These are phyloP conservation scores for Bilobella aurantiaca DNA, from an alignment of 1,140 invertebrate species.

Conservation along the genomic window DNA sequence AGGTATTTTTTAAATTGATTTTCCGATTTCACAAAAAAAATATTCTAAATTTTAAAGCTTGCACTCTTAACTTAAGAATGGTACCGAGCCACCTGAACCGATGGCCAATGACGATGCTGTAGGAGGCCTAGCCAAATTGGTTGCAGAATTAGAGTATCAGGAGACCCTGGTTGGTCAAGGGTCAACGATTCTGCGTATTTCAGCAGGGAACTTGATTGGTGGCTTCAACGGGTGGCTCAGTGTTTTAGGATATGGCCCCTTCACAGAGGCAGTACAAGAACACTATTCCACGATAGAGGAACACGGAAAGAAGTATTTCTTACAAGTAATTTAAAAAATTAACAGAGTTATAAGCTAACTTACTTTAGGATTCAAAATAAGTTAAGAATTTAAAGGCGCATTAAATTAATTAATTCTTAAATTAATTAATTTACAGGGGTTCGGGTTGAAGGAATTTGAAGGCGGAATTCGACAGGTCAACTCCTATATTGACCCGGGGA, in stretches of 20 bases:
- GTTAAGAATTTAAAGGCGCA: no score
- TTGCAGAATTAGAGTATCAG: neutral
- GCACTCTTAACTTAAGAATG: neutral
- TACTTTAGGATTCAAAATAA: no score
- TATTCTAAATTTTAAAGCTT: neutral
- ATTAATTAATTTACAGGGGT: constrained; percentile 1
- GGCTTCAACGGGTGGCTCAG: constrained; percentile 15
- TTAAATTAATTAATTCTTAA: no score
- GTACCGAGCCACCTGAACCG: neutral
- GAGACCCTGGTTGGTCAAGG: neutral
- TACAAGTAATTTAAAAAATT: no score
- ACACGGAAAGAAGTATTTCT: neutral
- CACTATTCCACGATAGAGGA: neutral
- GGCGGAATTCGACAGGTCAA: neutral
- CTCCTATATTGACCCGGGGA: neutral
- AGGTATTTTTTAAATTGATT: neutral
- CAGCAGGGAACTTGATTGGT: constrained; percentile 17
- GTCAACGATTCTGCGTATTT: neutral
- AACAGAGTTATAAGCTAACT: no score
- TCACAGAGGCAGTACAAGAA: neutral
- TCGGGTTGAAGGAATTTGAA: constrained; percentile 10
- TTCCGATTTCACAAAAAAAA: neutral
- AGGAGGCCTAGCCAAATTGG: neutral
- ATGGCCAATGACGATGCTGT: neutral
- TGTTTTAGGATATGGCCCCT: constrained; percentile 8